Evolutionary conservation across 2,888 invertebrate species (phyloP), one percentile per base, ranked within the genome.

Genomic region (Andrena fulva): DNA sequence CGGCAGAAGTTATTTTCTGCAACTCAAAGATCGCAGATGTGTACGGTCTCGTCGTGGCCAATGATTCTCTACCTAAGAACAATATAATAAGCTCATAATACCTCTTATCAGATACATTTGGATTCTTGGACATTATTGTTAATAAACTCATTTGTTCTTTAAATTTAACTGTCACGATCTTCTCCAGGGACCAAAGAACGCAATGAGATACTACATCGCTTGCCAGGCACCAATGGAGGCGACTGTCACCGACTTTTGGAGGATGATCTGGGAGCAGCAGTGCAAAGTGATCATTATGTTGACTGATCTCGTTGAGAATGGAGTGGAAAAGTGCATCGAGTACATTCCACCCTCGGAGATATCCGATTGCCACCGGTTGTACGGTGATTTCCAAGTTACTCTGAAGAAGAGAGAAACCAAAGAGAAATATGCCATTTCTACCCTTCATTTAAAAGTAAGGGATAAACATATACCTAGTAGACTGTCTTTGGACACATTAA

Each of bases 211-310:
- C 93, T 99, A 99, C 94, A 98, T 99, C 50, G 98, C 98, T 24
- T 97, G 98, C 89, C 99, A 99, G 94, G 98, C 98, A 10, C 99
- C 99, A 0, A 94, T 98, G 86, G 96, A 97, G 77, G 96, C 96
- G 86, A 99, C 98, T 0, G 96, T 98, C 0, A 95, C 95, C 42
- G 99, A 99, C 94, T 98, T 99, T 94, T 99, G 99, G 99, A 95
- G 98, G 60, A 98, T 99, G 99, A 96, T 98, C 69, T 99, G 99
- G 99, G 98, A 99, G 91, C 98, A 99, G 93, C 98, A 98, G 94
- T 96, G 96, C 16, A 96, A 97, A 89, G 97, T 98, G 56, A 96
- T 99, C 85, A 96, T 99, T 81, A 98, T 98, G 98, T 95, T 98
- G 48, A 98, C 98, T 0, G 97, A 98, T 94, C 96, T 98, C 80